Conservation (phyloP, 2,888 invertebrate species). For the Synanthedon formicaeformis region DNA sequence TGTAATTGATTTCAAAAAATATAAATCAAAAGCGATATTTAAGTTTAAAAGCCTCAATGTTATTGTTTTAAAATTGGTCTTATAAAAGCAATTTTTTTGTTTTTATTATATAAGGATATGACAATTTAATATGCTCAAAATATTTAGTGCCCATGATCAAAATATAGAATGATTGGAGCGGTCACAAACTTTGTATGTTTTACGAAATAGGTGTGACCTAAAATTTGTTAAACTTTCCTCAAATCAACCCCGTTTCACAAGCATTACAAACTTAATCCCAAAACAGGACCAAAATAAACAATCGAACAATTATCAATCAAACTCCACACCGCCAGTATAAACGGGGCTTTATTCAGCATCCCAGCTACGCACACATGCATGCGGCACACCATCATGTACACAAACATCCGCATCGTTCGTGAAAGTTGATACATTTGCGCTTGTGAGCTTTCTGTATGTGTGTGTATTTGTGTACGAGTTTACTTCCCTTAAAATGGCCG, state of each 20-base stretch:
- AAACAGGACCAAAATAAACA: constrained; percentile 8
- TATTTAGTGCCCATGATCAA: too few species aligned
- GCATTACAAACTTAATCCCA: not conserved
- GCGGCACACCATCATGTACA: constrained; percentile 13
- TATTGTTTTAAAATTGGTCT: too few species aligned
- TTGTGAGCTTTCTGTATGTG: constrained; percentile 7
- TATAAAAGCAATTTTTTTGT: too few species aligned
- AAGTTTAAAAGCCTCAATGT: too few species aligned
- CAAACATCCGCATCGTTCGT: constrained; percentile 20
- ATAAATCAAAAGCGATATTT: too few species aligned
- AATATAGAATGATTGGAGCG: too few species aligned
- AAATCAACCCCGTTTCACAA: not conserved
- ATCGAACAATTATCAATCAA: constrained; percentile 20
- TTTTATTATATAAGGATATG: too few species aligned
- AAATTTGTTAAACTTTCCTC: not conserved
- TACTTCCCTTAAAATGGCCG: constrained; percentile 60
- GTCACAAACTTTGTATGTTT: too few species aligned
- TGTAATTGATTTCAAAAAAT: too few species aligned
- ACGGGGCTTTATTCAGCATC: constrained; percentile 48
- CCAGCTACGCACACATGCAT: constrained; percentile 27
- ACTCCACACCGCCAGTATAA: constrained; percentile 19
- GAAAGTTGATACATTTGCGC: constrained; percentile 31
- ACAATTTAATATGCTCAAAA: too few species aligned
- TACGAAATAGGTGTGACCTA: not conserved
- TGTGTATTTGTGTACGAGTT: constrained; percentile 24